phyloP scores from a whole-genome alignment of 2,113 vertebrate genomes.

The Stigmatopora nigra region DNA sequence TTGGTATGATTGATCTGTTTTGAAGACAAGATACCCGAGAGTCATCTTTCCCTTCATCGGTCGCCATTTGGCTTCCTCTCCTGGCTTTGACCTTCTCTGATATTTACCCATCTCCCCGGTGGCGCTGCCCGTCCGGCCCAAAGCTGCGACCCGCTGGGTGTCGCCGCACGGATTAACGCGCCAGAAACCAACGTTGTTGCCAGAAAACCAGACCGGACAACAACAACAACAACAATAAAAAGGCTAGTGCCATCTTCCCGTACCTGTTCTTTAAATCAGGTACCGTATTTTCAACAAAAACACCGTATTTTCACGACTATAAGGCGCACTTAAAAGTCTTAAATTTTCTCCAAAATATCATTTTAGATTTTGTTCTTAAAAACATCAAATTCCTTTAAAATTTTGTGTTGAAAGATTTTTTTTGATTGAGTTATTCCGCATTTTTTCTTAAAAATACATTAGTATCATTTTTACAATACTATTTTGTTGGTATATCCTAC shows the following conservation, averaged over 20 bases:
- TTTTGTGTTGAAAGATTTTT: too few relatives aligned
- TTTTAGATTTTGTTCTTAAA: too few relatives aligned
- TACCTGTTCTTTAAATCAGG: conserved; percentile 32
- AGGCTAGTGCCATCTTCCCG: too few relatives aligned
- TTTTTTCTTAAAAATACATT: too few relatives aligned
- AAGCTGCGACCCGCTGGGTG: conserved; percentile 46
- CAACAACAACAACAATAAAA: neutral
- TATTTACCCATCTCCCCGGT: conserved; percentile 73
- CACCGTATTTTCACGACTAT: too few relatives aligned
- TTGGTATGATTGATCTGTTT: neutral
- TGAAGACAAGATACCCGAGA: conserved; percentile 12
- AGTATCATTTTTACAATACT: too few relatives aligned
- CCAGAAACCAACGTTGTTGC: conserved; percentile 27
- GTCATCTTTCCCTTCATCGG: conserved; percentile 32
- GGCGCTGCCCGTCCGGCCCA: conserved; percentile 44
- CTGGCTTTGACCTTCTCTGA: conserved; percentile 71
- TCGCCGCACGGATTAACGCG: conserved; percentile 42
- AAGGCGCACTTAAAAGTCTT: too few relatives aligned
- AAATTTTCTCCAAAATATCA: too few relatives aligned
- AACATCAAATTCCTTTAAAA: too few relatives aligned
- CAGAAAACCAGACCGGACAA: conserved; percentile 5
- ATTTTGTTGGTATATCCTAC: too few relatives aligned
- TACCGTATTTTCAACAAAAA: too few relatives aligned
- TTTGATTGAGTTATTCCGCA: too few relatives aligned
- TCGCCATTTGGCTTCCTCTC: conserved; percentile 49